Evolutionary conservation across 2,113 vertebrate species (phyloP), one percentile per base, ranked within the genome.

Genomic region (Bambusicola thoracicus): DNA sequence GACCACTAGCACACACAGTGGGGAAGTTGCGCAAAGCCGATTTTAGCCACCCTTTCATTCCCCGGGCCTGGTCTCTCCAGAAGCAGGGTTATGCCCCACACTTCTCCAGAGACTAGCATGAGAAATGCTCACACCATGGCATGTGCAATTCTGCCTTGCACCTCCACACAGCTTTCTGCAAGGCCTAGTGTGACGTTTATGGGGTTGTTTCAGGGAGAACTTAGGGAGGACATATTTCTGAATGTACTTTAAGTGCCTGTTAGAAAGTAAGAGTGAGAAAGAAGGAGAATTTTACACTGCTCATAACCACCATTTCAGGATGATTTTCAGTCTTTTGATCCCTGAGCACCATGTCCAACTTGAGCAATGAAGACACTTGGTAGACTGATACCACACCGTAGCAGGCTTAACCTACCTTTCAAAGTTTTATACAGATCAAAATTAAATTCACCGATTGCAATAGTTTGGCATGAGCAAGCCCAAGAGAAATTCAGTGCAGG

Each of bases 301-400:
- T 90, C 55, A 16, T 40, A 89, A 81, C 58, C 65, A 24, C 22
- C 61, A 67, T 81, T 87, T 87, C 34, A 61, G 48, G 5, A 44
- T 79, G 19, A 11, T 84, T 90, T 78, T 77, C 51, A 67, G 36
- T 84, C 24, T 85, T 95, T 92, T 44, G 46, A 10, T 65, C 25
- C 22, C 27, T 36, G 68, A 79, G 61, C 3, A 19, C 2, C 56
- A 5, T 30, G 3, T 46, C 43, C 24, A 72, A 40, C 43, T 68
- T 48, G 40, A 61, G 36, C 48, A 81, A 30, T 46, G 36, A 46
- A 2, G 13, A 29, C 0, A 0, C 55, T 73, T 34, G 68, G 38
- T 34, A 82, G 53, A 74, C 2, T 49, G 29, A 21, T 49, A 46
- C 22, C 30, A 75, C 27, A 76, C 13, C 51, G 18, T 30, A 84